Base-by-base conservation (phyloP, 2,888 invertebrate species). In the Monopis laevigella region DNA sequence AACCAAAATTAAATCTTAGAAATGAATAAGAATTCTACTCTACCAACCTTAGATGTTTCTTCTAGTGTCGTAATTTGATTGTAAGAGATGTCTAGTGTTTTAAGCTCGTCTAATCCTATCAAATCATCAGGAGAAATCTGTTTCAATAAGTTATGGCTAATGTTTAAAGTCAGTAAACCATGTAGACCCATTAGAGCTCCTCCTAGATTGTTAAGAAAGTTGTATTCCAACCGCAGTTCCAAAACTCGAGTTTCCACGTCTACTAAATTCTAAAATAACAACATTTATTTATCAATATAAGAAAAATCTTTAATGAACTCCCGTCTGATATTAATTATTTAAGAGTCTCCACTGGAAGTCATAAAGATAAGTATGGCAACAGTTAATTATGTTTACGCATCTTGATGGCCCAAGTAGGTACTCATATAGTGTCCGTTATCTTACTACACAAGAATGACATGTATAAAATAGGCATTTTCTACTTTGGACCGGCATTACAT, bases 91-190 rank as follows among this genome's bases (percentile, higher is more conserved):
- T 93, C 93, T 28, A 93, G 81, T 41, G 88, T 73, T 55, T 85
- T 85, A 28, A 93, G 71, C 46, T 87, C 86, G 52, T 89, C 89
- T 51, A 93, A 72, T 16, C 92, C 92, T 42, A 89, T 88, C 36
- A 93, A 82, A 59, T 92, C 92, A 41, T 90, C 90, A 0, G 89
- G 88, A 1, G 88, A 84, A 52, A 93, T 88, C 45, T 85, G 84
- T 47, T 87, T 86, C 14, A 93, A 72, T 45, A 84, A 84, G 58
- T 93, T 93, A 58, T 88, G 85, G 51, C 91, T 89, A 42, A 93
- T 65, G 61, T 90, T 89, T 7, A 93, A 70, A 46, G 86, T 82
- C 42, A 88, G 72, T 8, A 93, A 80, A 47, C 89, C 89, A 45
- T 87, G 87, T 40, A 93, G 78, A 0, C 91, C 91, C 60, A 88